Evolutionary conservation across 2,797 vertebrate species (phyloP).

Genomic region (Argentina silus): DNA sequence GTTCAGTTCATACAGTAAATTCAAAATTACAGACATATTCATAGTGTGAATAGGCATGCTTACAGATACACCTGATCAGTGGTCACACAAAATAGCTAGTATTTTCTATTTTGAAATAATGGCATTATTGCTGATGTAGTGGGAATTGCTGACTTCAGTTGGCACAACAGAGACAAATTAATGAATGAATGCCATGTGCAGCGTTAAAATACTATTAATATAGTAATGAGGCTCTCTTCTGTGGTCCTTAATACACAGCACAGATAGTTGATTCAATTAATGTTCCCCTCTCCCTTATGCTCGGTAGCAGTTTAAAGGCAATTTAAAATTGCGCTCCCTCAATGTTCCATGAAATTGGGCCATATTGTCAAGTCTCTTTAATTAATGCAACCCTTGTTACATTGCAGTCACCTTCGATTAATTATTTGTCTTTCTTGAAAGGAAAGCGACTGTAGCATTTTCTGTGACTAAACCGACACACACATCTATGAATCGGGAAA

Average conservation of each 20-base stretch:
- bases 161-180: neutral
- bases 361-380: slow-evolving; percentile 1
- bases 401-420: neutral
- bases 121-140: neutral
- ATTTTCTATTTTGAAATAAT: neutral
- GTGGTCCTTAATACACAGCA: neutral
- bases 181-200: neutral
- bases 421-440: neutral
- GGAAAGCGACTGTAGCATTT: neutral
- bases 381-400: slow-evolving; percentile 5
- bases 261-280: slow-evolving; percentile 18
- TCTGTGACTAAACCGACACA: neutral
- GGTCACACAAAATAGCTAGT: neutral
- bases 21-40: too few relatives aligned
- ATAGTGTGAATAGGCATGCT: too few relatives aligned
- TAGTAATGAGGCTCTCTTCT: slow-evolving; percentile 4
- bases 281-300: neutral
- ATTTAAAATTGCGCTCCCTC: neutral
- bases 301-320: slow-evolving; percentile 8
- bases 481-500: too few relatives aligned
- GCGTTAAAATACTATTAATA: neutral
- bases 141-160: neutral
- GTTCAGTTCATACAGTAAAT: too few relatives aligned
- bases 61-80: neutral
- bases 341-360: slow-evolving; percentile 19